phyloP scores from a whole-genome alignment of 1,140 invertebrate species.

The Nylanderia fulva region DNA sequence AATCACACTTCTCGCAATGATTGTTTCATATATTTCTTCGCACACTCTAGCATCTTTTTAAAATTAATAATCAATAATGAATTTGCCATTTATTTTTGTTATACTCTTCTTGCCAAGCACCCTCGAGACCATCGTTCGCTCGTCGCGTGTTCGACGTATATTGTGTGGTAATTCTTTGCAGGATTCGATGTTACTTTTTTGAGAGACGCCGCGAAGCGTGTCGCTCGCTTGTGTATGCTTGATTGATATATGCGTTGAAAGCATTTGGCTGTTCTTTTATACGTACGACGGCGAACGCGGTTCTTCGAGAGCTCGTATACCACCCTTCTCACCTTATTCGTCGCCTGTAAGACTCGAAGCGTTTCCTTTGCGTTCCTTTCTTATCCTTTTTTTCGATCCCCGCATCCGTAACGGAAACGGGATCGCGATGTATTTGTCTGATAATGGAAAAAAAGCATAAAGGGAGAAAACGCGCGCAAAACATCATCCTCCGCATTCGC shows the following conservation, averaged over 20 bases:
- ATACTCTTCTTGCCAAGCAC: constrained; percentile 17
- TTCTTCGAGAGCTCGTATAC: constrained; percentile 72
- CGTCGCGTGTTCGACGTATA: constrained; percentile 66
- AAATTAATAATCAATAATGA: no score
- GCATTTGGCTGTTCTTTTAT: constrained; percentile 67
- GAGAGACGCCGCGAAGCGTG: constrained; percentile 68
- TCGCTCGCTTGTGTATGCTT: constrained; percentile 69
- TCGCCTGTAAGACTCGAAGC: constrained; percentile 64
- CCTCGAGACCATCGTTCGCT: constrained; percentile 49
- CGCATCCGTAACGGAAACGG: background rate
- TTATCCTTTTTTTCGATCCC: constrained; percentile 47
- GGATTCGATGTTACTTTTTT: constrained; percentile 66
- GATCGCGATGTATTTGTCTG: constrained; percentile 13
- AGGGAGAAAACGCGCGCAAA: constrained; percentile 4
- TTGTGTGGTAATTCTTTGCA: constrained; percentile 60
- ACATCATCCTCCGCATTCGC: constrained; percentile 60
- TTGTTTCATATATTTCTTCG: constrained; percentile 14
- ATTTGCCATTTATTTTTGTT: background rate
- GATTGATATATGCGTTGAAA: constrained; percentile 65
- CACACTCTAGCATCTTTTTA: background rate
- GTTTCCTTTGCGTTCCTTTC: constrained; percentile 52
- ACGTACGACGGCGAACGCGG: constrained; percentile 70
- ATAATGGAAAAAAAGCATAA: constrained; percentile 14
- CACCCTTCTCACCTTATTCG: constrained; percentile 32
- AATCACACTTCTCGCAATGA: background rate